Conservation (phyloP, 2,888 invertebrate genomes). For the Campoplex capitator region DNA sequence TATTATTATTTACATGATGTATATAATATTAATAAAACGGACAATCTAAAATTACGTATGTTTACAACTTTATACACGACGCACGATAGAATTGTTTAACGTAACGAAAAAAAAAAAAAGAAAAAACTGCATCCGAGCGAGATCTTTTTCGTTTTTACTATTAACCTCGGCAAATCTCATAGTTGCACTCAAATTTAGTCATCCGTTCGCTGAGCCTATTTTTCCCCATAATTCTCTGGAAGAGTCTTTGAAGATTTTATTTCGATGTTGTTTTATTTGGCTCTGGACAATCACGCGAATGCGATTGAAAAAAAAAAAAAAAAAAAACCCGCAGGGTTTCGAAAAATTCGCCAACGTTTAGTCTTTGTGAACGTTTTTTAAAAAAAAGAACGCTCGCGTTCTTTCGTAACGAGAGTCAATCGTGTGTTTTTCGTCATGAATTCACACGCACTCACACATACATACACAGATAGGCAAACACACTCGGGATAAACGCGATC, state of each 20-base stretch:
- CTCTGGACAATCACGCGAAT: background rate
- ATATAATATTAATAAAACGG: conserved; percentile 79
- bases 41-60: conserved; percentile 84
- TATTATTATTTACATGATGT: conserved; percentile 28
- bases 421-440: conserved; percentile 10
- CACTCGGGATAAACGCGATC: conserved; percentile 4
- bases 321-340: background rate
- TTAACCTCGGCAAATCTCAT: conserved; percentile 15
- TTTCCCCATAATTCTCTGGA: background rate
- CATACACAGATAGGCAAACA: background rate
- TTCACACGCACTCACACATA: conserved; percentile 15
- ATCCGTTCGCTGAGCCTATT: background rate
- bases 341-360: background rate
- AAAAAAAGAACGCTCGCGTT: conserved; percentile 37
- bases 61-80: conserved; percentile 83
- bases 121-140: conserved; percentile 21
- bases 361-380: background rate
- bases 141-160: conserved; percentile 9
- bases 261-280: background rate
- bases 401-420: conserved; percentile 31
- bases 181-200: conserved; percentile 2
- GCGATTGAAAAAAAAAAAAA: background rate
- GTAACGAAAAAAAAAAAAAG: conserved; percentile 71
- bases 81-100: conserved; percentile 78
- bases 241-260: conserved; percentile 5